Conservation (phyloP, 2,113 vertebrate genomes). For the Empidonax traillii region DNA sequence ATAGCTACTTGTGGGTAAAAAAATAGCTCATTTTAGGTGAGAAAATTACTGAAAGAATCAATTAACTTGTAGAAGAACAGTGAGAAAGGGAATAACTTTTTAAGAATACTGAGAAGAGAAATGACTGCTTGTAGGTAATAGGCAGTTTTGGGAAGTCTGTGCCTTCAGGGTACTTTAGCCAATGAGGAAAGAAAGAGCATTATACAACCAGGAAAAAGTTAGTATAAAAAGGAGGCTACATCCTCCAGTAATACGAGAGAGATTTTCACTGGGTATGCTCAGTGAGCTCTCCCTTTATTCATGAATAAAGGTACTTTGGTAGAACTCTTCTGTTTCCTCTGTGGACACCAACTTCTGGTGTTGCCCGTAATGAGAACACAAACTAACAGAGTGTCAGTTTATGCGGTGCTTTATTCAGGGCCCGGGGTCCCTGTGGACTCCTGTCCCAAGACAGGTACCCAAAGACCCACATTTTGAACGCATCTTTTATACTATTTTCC, state of each 20-base stretch:
- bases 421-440: too few relatives aligned
- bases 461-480: too few relatives aligned
- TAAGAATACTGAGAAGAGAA: neutral
- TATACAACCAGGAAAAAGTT: neutral
- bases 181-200: neutral
- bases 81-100: neutral
- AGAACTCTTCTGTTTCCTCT: neutral
- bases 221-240: neutral
- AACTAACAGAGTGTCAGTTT: too few relatives aligned
- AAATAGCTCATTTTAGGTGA: neutral
- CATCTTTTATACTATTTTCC: too few relatives aligned
- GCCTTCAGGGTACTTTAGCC: neutral
- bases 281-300: neutral
- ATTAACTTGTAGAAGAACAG: neutral
- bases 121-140: neutral
- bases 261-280: neutral
- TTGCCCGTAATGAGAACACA: too few relatives aligned
- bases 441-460: too few relatives aligned
- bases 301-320: neutral
- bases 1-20: neutral
- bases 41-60: neutral
- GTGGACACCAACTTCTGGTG: neutral
- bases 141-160: neutral
- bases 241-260: neutral
- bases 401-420: too few relatives aligned